These are phyloP conservation scores for Poliocrania exsul DNA, from an alignment of 2,797 vertebrate species.

Conservation along the genomic window DNA sequence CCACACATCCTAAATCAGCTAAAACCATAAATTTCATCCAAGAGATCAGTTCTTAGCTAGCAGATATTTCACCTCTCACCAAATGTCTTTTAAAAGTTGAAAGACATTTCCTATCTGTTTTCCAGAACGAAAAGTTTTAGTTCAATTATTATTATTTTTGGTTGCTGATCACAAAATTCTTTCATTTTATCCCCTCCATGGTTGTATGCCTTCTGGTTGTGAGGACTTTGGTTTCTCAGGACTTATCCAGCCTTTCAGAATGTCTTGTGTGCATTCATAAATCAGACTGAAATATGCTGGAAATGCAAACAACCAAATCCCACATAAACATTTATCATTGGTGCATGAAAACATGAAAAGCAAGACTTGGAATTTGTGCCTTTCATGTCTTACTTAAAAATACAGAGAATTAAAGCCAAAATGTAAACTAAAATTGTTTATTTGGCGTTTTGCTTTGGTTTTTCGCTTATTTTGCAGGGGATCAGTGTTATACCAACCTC, in stretches of 20 bases:
- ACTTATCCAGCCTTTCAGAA: not conserved
- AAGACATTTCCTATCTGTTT: not conserved
- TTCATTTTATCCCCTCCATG: not conserved
- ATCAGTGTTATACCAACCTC: not conserved
- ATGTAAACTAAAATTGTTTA: not conserved
- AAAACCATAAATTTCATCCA: not conserved
- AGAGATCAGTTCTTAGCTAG: not conserved
- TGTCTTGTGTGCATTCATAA: not conserved
- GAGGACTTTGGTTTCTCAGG: not conserved
- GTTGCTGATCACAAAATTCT: not conserved
- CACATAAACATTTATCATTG: not conserved
- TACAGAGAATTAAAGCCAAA: not conserved
- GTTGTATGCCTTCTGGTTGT: not conserved
- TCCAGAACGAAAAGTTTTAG: not conserved
- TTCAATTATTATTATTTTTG: not conserved
- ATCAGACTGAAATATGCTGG: slow-evolving; percentile 6
- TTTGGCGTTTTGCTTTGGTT: not conserved
- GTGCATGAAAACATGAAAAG: slow-evolving; percentile 1
- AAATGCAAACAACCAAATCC: slow-evolving; percentile 19
- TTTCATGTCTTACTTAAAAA: slow-evolving; percentile 9
- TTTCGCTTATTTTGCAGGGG: not conserved
- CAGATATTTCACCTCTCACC: not conserved
- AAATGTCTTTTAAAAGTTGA: not conserved
- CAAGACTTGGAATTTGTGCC: not conserved
- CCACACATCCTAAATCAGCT: not conserved